Evolutionary conservation across 35 echinoderm and acorn worm species (phyloP).

Genomic region (Nesometra sesokonis): DNA sequence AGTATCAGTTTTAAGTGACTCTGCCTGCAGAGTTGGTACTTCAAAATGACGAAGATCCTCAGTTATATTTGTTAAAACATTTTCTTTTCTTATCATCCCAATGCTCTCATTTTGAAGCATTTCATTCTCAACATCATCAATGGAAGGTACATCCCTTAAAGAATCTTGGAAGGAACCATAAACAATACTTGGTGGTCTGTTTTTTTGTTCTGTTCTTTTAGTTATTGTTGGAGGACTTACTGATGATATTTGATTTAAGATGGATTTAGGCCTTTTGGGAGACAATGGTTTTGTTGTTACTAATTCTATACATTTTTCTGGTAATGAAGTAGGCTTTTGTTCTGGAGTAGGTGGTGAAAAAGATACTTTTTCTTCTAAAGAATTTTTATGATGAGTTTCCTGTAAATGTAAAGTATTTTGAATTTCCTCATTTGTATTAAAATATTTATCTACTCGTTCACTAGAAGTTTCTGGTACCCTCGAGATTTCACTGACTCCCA

Average conservation of each 20-base stretch:
- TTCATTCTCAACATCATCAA: conserved; percentile 7
- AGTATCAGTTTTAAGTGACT: neutral
- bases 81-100: neutral
- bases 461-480: neutral
- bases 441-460: neutral
- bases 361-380: neutral
- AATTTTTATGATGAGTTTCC: neutral
- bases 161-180: conserved; percentile 4
- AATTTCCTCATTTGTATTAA: neutral
- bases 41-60: neutral
- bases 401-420: neutral
- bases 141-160: neutral
- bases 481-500: neutral
- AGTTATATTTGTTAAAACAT: neutral
- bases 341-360: neutral
- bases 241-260: neutral
- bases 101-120: neutral
- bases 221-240: neutral
- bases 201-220: neutral
- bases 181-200: neutral
- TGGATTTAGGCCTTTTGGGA: neutral
- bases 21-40: neutral
- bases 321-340: neutral
- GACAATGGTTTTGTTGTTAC: neutral
- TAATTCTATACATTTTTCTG: neutral